Percentiles rank a stretch among this genome's conserved stretches.
phyloP scores from a whole-genome alignment of 2,888 invertebrate species.

The Thereva unica region DNA sequence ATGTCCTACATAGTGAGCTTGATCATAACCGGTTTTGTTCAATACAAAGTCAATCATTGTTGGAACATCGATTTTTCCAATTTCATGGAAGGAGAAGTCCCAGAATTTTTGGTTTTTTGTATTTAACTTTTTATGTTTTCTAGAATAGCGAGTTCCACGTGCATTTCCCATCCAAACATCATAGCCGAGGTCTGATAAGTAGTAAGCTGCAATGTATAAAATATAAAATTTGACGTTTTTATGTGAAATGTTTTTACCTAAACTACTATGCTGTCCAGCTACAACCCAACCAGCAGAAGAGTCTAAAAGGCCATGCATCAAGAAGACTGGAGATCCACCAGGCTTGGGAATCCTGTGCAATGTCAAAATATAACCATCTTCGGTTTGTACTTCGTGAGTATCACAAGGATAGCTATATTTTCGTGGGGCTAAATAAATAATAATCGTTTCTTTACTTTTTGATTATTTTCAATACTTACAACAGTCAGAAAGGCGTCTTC shows the following conservation, averaged over 20 bases:
- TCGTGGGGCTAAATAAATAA: slow-evolving; percentile 5
- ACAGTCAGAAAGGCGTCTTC: background rate
- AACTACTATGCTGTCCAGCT: slow-evolving; percentile 64
- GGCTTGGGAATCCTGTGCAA: slow-evolving; percentile 75
- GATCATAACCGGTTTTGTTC: slow-evolving; percentile 51
- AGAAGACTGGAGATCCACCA: slow-evolving; percentile 53
- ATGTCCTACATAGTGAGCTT: slow-evolving; percentile 62
- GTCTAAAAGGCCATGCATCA: slow-evolving; percentile 69
- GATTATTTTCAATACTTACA: background rate
- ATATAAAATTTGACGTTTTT: background rate
- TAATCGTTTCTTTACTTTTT: background rate
- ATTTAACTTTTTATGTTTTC: slow-evolving; percentile 36
- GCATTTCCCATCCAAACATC: slow-evolving; percentile 20
- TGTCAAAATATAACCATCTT: slow-evolving; percentile 78
- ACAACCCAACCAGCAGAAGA: slow-evolving; percentile 71
- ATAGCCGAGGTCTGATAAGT: slow-evolving; percentile 43
- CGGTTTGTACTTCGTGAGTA: slow-evolving; percentile 68
- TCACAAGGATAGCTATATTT: slow-evolving; percentile 69
- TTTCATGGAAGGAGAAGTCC: slow-evolving; percentile 59
- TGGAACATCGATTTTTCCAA: slow-evolving; percentile 62
- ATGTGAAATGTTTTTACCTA: slow-evolving; percentile 45
- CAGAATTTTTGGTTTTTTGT: slow-evolving; percentile 35
- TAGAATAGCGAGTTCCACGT: slow-evolving; percentile 44
- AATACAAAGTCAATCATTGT: slow-evolving; percentile 60
- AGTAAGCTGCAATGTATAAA: slow-evolving; percentile 35